A percentile compares a stretch with the other conserved stretches of the same genome.
phyloP scores from a whole-genome alignment of 2,797 vertebrate species.

The Amphiprion clarkii region DNA sequence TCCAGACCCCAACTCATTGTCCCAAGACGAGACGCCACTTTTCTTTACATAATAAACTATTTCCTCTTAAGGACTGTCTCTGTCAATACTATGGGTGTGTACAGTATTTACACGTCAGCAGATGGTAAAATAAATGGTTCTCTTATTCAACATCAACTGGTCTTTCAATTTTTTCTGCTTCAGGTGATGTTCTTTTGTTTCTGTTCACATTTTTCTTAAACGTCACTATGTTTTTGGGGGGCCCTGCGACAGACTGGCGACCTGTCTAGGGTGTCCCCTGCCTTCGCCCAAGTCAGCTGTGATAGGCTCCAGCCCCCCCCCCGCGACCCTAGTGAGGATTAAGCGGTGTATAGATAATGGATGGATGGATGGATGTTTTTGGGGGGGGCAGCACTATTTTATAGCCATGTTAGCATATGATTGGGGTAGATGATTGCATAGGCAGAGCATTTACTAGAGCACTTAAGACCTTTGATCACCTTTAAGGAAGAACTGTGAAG shows the following conservation, averaged over 20 bases:
- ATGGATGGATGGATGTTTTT: no score
- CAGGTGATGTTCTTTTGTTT: neutral
- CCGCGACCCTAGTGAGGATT: no score
- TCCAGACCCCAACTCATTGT: constrained; percentile 43
- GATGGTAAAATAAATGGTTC: constrained; percentile 85
- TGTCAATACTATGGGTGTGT: constrained; percentile 81
- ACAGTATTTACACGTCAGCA: constrained; percentile 81
- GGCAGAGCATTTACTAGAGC: constrained; percentile 4
- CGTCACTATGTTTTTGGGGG: no score
- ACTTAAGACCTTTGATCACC: constrained; percentile 47
- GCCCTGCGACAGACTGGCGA: no score
- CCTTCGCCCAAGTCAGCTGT: no score
- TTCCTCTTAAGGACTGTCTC: constrained; percentile 76
- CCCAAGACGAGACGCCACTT: constrained; percentile 62
- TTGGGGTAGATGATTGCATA: neutral
- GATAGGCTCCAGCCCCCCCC: no score
- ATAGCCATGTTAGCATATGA: neutral
- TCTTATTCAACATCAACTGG: constrained; percentile 66
- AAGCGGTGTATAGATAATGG: no score
- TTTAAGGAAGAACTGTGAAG: constrained; percentile 26
- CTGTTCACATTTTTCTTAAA: neutral
- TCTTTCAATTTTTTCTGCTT: constrained; percentile 23
- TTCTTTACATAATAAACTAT: constrained; percentile 81
- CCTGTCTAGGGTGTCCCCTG: no score
- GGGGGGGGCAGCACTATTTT: neutral